Evolutionary conservation across 2,113 vertebrate species (phyloP).

Genomic region (Pseudopipra pipra): DNA sequence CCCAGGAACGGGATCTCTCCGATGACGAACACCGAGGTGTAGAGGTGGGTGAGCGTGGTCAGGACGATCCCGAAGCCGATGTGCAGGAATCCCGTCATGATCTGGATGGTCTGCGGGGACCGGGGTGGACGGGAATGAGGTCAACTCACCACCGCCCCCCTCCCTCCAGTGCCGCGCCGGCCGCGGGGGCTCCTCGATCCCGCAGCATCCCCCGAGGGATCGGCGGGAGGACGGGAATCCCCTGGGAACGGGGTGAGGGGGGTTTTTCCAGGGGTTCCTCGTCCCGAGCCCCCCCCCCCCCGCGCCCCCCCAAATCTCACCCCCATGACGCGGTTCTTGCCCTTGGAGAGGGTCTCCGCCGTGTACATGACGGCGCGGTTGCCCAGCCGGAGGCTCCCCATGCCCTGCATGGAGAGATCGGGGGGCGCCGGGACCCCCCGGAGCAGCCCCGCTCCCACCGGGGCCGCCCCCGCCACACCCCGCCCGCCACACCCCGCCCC

Average conservation of each 20-base stretch:
- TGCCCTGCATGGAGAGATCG: conserved; percentile 11
- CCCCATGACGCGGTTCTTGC: conserved; percentile 47
- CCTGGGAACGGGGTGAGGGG: not conserved
- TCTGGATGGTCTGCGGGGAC: conserved; percentile 50
- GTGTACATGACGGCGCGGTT: conserved; percentile 41
- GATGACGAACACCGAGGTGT: conserved; percentile 45
- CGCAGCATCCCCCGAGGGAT: not conserved
- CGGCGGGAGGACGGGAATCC: not conserved
- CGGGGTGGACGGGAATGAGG: not conserved
- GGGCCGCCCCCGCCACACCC: not conserved
- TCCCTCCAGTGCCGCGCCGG: not conserved
- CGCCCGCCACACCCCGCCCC: not conserved
- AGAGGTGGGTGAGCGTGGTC: conserved; percentile 23
- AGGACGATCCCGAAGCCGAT: conserved; percentile 60
- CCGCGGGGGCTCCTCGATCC: not conserved
- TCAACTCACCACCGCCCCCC: not conserved
- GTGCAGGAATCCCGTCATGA: conserved; percentile 61
- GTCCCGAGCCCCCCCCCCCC: no score
- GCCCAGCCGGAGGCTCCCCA: conserved; percentile 12
- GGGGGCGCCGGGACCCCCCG: not conserved
- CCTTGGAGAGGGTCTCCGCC: conserved; percentile 39
- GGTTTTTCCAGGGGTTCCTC: not conserved
- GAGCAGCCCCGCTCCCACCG: not conserved
- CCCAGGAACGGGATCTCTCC: conserved; percentile 59
- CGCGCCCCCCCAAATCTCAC: not conserved